Base-by-base conservation (phyloP, 2,888 invertebrate genomes). In the Andrena praecox region DNA sequence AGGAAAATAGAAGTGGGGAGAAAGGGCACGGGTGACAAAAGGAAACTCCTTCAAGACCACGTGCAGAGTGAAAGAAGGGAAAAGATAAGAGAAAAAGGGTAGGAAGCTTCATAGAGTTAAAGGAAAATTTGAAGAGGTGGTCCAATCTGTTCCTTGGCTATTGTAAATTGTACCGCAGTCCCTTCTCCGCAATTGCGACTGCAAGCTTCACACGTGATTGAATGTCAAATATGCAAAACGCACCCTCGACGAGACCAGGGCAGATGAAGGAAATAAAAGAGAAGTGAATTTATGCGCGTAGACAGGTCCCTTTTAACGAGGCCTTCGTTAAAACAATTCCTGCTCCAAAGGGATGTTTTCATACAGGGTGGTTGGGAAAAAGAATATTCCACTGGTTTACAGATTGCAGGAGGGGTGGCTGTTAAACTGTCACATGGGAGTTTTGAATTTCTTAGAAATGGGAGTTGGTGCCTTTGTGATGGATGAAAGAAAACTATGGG, bases 161-260 rank as follows among this genome's bases (percentile, higher is more conserved):
- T 71, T 71, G 71, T 62, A 62, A 31, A 71, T 71, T 71, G n/a
- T 59, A 27, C 29, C 24, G 12, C 29, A 35, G n/a, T 35, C 5
- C 10, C 29, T 24, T 31, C 31, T n/a, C 6, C 12, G 24, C 24
- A 8, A 54, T 27, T 24, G 56, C 24, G 24, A 54, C 24, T 20
- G 8, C 7, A 35, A 2, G 52, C 24, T 24, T 33, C 33, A 33
- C 27, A n/a, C 27, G 27, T 35, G 48, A 66, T 66, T 48, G 50
- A 27, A 66, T 8, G 50, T 66, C 27, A 50, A 66, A 66, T 66
- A 66, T 66, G 48, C 29, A 66, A 66, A 66, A 10, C 20, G 31
- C 12, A n/a, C 20, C 16, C 12, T 66, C 50, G 12, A 16, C 31
- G n/a, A 31, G 31, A 67, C 50, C 29, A n/a, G n/a, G n/a, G 8